Evolutionary conservation across 2,888 invertebrate species (phyloP).

Genomic region (Phania funesta): DNA sequence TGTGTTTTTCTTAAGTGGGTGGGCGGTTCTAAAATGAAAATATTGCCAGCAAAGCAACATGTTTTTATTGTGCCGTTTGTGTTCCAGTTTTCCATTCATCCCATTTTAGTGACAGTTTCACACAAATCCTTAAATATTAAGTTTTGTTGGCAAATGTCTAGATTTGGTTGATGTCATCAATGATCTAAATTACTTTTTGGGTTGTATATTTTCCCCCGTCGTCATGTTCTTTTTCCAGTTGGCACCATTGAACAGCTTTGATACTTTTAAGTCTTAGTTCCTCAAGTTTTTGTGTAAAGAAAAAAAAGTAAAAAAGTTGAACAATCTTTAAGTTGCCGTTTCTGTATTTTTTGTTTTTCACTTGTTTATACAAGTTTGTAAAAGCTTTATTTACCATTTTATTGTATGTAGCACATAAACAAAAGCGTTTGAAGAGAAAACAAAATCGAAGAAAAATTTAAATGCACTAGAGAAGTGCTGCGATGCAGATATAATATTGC

Average conservation of each 20-base stretch:
- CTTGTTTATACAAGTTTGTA: constrained; percentile 72
- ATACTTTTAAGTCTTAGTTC: constrained; percentile 18
- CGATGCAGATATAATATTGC: not conserved
- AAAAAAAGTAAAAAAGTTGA: not conserved
- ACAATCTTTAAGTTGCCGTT: not conserved
- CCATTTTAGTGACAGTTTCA: not conserved
- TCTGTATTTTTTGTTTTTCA: constrained; percentile 54
- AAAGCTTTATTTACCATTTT: constrained; percentile 72
- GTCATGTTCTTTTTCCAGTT: not conserved
- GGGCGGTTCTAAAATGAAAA: constrained; percentile 15
- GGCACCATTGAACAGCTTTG: constrained; percentile 5
- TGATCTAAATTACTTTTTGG: constrained; percentile 11
- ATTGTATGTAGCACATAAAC: constrained; percentile 60
- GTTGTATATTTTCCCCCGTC: no score
- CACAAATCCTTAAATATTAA: constrained; percentile 5
- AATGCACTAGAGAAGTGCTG: not conserved
- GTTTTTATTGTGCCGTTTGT: constrained; percentile 37
- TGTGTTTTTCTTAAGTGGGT: constrained; percentile 45
- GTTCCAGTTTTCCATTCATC: constrained; percentile 15
- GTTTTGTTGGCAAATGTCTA: constrained; percentile 32
- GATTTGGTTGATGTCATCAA: constrained; percentile 21
- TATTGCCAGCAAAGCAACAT: constrained; percentile 39
- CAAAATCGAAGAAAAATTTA: not conserved
- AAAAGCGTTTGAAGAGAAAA: constrained; percentile 3
- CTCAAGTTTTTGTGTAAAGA: not conserved